A percentile compares a stretch with the other conserved stretches of the same genome.
These are phyloP conservation scores for Hippocampus kuda DNA, from an alignment of 2,797 vertebrate genomes.

Conservation along the genomic window DNA sequence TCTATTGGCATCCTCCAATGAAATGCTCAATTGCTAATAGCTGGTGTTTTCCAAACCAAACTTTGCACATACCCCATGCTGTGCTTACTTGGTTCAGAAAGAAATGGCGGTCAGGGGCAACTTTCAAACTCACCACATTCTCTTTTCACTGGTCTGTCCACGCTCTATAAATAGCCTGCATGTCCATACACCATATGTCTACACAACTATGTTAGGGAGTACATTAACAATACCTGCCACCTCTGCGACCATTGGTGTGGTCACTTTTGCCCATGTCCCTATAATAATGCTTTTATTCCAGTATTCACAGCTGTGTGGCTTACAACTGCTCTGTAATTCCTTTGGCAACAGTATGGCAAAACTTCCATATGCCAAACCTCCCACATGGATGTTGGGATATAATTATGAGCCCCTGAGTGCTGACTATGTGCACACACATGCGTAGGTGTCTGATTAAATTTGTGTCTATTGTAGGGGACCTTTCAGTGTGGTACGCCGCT, in stretches of 20 bases:
- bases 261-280: slow-evolving; percentile 40
- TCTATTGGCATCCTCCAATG: slow-evolving; percentile 26
- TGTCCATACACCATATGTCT: slow-evolving; percentile 6
- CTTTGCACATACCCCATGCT: background rate
- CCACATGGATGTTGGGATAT: slow-evolving; percentile 28
- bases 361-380: slow-evolving; percentile 31
- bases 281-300: slow-evolving; percentile 53
- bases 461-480: slow-evolving; percentile 76
- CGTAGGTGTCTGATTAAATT: slow-evolving; percentile 1
- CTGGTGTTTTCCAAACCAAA: slow-evolving; percentile 23
- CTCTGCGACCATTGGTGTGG: slow-evolving; percentile 16
- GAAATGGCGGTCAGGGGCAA: background rate
- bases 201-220: slow-evolving; percentile 9
- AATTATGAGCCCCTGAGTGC: slow-evolving; percentile 13
- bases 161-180: background rate
- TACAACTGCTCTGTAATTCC: slow-evolving; percentile 54
- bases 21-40: background rate
- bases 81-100: background rate
- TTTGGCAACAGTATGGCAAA: slow-evolving; percentile 27
- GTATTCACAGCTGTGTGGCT: slow-evolving; percentile 48
- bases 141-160: background rate
- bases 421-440: background rate
- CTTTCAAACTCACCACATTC: background rate
- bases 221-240: slow-evolving; percentile 16
- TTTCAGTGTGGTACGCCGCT: slow-evolving; percentile 95